A percentile compares a stretch with the other conserved stretches of the same genome.
These are phyloP conservation scores for Ruditapes philippinarum DNA, from an alignment of 1,140 invertebrate genomes.

Conservation along the genomic window DNA sequence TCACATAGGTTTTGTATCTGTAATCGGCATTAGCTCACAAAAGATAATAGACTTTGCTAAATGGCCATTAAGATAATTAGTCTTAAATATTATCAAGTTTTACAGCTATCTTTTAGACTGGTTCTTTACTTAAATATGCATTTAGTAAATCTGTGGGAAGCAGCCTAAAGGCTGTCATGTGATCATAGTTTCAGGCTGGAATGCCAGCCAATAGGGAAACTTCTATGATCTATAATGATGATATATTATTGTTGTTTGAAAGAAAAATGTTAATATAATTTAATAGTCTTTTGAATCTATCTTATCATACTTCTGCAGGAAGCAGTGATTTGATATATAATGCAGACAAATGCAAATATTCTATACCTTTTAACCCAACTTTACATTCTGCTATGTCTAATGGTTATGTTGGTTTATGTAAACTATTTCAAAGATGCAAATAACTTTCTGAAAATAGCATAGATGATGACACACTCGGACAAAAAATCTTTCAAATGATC, in stretches of 20 bases:
- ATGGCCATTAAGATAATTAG: conserved; percentile 62
- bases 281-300: conserved; percentile 3
- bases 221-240: neutral
- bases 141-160: conserved; percentile 49
- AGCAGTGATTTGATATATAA: neutral
- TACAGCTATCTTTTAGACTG: conserved; percentile 54
- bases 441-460: neutral
- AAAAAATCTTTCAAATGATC: too few species aligned
- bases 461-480: too few species aligned
- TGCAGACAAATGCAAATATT: conserved; percentile 7
- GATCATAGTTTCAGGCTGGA: neutral
- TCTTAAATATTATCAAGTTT: conserved; percentile 63
- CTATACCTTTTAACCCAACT: too few species aligned
- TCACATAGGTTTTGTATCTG: neutral
- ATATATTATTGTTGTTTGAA: neutral
- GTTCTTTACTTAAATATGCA: conserved; percentile 56
- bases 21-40: conserved; percentile 37
- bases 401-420: too few species aligned
- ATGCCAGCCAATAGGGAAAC: conserved; percentile 14
- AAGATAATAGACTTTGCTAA: conserved; percentile 62
- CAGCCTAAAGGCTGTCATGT: conserved; percentile 27
- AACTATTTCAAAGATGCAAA: neutral
- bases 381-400: too few species aligned
- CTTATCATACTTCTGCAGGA: conserved; percentile 5
- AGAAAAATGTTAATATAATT: conserved; percentile 23